Evolutionary conservation across 2,113 vertebrate species (phyloP).

Genomic region (Pipra filicauda): DNA sequence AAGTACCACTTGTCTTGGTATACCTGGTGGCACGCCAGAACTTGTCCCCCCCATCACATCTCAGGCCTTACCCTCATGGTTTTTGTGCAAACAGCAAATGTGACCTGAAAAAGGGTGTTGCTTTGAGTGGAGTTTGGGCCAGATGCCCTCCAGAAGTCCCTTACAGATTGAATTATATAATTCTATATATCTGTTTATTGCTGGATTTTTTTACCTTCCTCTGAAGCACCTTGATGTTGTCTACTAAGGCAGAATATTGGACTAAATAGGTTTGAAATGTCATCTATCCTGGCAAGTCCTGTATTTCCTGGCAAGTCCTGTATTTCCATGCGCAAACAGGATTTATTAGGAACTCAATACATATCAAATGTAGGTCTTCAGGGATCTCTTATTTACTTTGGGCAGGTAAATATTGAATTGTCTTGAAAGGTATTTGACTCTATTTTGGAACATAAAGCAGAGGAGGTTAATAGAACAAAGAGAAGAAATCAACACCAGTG

Average conservation of each 20-base stretch:
- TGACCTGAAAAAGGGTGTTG: background rate
- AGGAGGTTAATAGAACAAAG: constrained; percentile 24
- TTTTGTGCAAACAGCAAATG: background rate
- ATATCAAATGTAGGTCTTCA: constrained; percentile 21
- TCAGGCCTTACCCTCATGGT: background rate
- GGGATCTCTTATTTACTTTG: constrained; percentile 48
- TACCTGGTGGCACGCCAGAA: background rate
- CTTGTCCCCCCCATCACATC: background rate
- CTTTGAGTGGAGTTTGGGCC: background rate
- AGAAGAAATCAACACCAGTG: background rate
- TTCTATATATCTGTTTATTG: background rate
- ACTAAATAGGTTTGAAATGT: constrained; percentile 43
- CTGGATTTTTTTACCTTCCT: background rate
- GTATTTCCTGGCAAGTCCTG: background rate
- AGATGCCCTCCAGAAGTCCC: background rate
- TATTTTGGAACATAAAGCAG: constrained; percentile 6
- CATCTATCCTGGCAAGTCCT: constrained; percentile 16
- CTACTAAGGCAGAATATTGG: background rate
- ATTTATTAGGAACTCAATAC: constrained; percentile 57
- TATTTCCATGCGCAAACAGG: constrained; percentile 49
- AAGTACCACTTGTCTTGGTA: accelerated
- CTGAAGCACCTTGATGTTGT: background rate
- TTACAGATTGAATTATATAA: background rate
- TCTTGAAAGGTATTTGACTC: constrained; percentile 26
- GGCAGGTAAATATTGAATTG: constrained; percentile 51